A percentile compares a stretch with the other conserved stretches of the same genome.
phyloP scores from a whole-genome alignment of 2,888 invertebrate genomes.

The Xiphydria camelus region DNA sequence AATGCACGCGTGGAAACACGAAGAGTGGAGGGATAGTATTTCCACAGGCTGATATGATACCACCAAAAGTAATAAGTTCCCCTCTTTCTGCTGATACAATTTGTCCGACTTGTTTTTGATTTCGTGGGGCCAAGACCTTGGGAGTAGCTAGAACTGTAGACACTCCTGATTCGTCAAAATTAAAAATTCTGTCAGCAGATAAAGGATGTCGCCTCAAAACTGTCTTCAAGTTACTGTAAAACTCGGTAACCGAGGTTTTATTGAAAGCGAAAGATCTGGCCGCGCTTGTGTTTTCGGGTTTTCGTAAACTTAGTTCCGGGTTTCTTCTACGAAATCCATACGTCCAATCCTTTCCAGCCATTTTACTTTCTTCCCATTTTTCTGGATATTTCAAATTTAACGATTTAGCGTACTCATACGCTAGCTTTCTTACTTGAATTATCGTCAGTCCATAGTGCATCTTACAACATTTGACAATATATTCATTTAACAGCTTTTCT shows the following conservation, averaged over 20 bases:
- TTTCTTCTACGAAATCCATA: slow-evolving; percentile 18
- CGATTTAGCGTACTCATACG: slow-evolving; percentile 24
- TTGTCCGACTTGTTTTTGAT: slow-evolving; percentile 41
- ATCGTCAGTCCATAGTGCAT: slow-evolving; percentile 29
- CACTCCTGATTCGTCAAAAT: too few species aligned
- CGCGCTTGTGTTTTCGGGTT: too few species aligned
- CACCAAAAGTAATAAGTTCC: slow-evolving; percentile 43
- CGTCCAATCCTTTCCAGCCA: too few species aligned
- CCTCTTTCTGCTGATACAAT: slow-evolving; percentile 49
- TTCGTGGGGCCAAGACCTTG: slow-evolving; percentile 28
- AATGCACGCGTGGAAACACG: slow-evolving; percentile 31
- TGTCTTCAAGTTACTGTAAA: slow-evolving; percentile 26
- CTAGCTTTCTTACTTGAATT: slow-evolving; percentile 18
- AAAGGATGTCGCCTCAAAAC: slow-evolving; percentile 17
- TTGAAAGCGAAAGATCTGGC: slow-evolving; percentile 30
- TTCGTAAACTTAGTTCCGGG: too few species aligned
- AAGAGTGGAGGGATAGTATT: slow-evolving; percentile 43
- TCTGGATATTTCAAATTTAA: slow-evolving; percentile 10
- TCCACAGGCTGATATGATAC: slow-evolving; percentile 37
- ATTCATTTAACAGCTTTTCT: too few species aligned
- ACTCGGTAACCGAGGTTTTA: slow-evolving; percentile 28
- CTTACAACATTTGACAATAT: too few species aligned
- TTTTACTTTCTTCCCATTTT: slow-evolving; percentile 19
- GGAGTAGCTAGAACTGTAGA: slow-evolving; percentile 23
- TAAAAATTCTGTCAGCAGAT: slow-evolving; percentile 25